A percentile compares a stretch with the other conserved stretches of the same genome.
phyloP scores from a whole-genome alignment of 2,797 vertebrate species.

The Siniperca scherzeri region DNA sequence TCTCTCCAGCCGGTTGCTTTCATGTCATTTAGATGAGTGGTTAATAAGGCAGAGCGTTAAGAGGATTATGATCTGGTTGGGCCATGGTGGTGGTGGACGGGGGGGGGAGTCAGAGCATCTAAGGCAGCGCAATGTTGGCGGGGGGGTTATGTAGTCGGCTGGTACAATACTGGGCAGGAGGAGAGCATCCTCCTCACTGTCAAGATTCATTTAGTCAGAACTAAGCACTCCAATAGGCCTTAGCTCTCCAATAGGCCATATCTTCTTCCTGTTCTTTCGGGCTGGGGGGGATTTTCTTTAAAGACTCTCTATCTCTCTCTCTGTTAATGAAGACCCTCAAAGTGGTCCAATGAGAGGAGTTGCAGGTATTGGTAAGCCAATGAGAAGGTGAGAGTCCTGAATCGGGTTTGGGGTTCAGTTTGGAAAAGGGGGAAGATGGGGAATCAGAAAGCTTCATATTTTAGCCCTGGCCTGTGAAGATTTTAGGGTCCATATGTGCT shows the following conservation, averaged over 20 bases:
- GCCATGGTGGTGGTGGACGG: slow-evolving; percentile 67
- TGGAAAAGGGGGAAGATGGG: slow-evolving; percentile 37
- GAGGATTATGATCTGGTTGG: slow-evolving; percentile 89
- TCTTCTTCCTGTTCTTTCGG: slow-evolving; percentile 76
- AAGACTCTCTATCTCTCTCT: slow-evolving; percentile 75
- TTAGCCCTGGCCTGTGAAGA: slow-evolving; percentile 69
- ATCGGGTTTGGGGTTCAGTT: slow-evolving; percentile 44
- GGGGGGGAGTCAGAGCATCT: slow-evolving; percentile 66
- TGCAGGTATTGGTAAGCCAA: slow-evolving; percentile 67
- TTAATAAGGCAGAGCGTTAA: slow-evolving; percentile 90
- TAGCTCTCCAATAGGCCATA: slow-evolving; percentile 81
- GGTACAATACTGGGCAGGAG: slow-evolving; percentile 80
- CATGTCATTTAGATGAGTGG: slow-evolving; percentile 89
- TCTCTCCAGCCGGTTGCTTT: slow-evolving; percentile 81
- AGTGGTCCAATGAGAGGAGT: slow-evolving; percentile 70
- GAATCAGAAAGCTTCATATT: slow-evolving; percentile 65
- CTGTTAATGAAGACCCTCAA: slow-evolving; percentile 81
- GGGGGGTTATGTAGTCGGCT: slow-evolving; percentile 40
- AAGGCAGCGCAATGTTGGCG: slow-evolving; percentile 60
- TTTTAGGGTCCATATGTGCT: slow-evolving; percentile 67
- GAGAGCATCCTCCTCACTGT: slow-evolving; percentile 86
- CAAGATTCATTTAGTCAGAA: slow-evolving; percentile 88
- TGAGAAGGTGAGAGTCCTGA: slow-evolving; percentile 53
- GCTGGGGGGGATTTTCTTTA: slow-evolving; percentile 73
- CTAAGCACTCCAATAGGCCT: slow-evolving; percentile 83